phyloP scores from a whole-genome alignment of 2,113 vertebrate genomes.

The Holacanthus passer region DNA sequence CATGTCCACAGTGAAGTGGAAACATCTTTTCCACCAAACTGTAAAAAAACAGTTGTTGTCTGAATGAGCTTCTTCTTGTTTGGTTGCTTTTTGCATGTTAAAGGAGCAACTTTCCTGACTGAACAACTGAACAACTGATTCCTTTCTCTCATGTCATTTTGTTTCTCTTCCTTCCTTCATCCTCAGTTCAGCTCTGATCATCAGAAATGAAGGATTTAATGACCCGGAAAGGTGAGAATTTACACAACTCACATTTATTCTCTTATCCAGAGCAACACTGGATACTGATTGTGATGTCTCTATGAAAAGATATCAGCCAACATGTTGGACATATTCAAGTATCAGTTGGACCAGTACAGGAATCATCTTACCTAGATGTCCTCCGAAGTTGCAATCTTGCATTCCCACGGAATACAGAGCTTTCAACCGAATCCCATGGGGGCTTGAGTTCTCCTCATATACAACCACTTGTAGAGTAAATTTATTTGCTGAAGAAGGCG shows the following conservation, averaged over 20 bases:
- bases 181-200: constrained; percentile 85
- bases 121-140: background rate
- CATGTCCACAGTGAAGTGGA: background rate
- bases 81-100: too few relatives aligned
- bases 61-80: too few relatives aligned
- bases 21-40: background rate
- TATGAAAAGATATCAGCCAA: background rate
- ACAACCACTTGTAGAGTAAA: too few relatives aligned
- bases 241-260: background rate
- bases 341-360: too few relatives aligned
- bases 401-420: too few relatives aligned
- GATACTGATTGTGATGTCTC: background rate
- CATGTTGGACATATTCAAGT: background rate
- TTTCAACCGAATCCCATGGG: too few relatives aligned
- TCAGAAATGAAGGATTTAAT: constrained; percentile 87
- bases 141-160: background rate
- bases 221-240: constrained; percentile 86
- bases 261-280: background rate
- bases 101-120: background rate
- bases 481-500: too few relatives aligned
- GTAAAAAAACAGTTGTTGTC: too few relatives aligned
- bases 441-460: too few relatives aligned
- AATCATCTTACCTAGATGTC: too few relatives aligned
- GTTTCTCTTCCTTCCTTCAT: background rate
- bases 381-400: too few relatives aligned